These are phyloP conservation scores for Syritta pipiens DNA, from an alignment of 2,888 invertebrate species.

Conservation along the genomic window DNA sequence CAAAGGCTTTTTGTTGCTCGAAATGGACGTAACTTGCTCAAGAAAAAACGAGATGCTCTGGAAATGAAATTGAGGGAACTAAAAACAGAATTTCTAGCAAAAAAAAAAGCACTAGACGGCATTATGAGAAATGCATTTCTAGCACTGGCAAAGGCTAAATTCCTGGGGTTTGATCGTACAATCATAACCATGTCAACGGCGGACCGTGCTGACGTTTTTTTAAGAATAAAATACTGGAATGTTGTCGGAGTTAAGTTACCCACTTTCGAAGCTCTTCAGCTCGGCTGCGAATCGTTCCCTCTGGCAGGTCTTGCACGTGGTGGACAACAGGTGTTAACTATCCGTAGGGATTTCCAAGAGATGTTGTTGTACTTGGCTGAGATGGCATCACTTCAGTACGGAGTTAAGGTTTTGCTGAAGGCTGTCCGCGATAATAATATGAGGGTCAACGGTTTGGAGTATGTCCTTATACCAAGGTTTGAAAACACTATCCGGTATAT, in stretches of 20 bases:
- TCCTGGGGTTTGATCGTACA: slow-evolving; percentile 73
- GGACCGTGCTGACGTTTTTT: slow-evolving; percentile 57
- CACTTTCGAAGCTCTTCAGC: slow-evolving; percentile 69
- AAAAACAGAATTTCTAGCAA: slow-evolving; percentile 24
- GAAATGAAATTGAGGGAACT: slow-evolving; percentile 74
- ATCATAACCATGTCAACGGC: slow-evolving; percentile 70
- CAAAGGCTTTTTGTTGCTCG: slow-evolving; percentile 71
- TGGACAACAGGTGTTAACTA: slow-evolving; percentile 72
- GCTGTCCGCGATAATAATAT: slow-evolving; percentile 73
- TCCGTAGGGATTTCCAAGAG: slow-evolving; percentile 71
- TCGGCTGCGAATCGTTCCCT: slow-evolving; percentile 53
- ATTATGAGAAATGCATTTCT: slow-evolving; percentile 73
- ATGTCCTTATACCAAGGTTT: slow-evolving; percentile 73
- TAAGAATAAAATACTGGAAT: slow-evolving; percentile 69
- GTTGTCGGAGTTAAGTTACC: slow-evolving; percentile 73
- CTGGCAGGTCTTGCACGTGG: slow-evolving; percentile 74
- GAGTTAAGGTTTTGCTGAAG: slow-evolving; percentile 64
- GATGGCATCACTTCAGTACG: slow-evolving; percentile 72
- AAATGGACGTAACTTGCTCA: slow-evolving; percentile 73
- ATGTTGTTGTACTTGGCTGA: slow-evolving; percentile 70
- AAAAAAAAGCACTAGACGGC: slow-evolving; percentile 51
- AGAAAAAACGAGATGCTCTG: slow-evolving; percentile 75
- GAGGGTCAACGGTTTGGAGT: slow-evolving; percentile 76
- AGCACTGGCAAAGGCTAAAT: slow-evolving; percentile 74
- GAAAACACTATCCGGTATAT: slow-evolving; percentile 72